Base-by-base conservation (phyloP, 1,140 invertebrate species). In the Leptopilina boulardi region DNA sequence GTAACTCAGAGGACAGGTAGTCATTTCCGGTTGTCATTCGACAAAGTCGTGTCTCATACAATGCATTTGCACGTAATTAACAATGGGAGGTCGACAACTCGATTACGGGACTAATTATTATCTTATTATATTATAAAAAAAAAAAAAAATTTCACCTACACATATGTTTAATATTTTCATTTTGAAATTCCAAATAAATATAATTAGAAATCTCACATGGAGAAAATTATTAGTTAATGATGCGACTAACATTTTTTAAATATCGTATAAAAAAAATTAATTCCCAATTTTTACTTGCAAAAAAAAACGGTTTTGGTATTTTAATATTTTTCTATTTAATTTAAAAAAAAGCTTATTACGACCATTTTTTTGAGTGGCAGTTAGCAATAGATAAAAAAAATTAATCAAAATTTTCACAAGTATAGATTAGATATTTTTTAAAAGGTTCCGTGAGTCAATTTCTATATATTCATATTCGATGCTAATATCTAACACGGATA, bases 91-190 rank as follows among this genome's bases (percentile, higher is more conserved):
- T 30, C 59, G 23, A 34, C 59, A 26, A 66, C 56, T 59, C 56
- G 59, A 66, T 66, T 66, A 66, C 26, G 26, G 9, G 59, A 26
- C 23, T 66, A 66, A 54, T 66, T 66, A 66, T 66, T 66, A 15
- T n/a, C 59, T n/a, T 30, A 66, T 66, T 66, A 18, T 51, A n/a
- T n/a, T n/a, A n/a, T n/a, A n/a, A n/a, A n/a, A n/a, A n/a, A n/a
- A n/a, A n/a, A n/a, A n/a, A 51, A 51, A 44, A 51, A 18, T 18
- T 51, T 51, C 47, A 51, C 47, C 47, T 18, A 51, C 47, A 51
- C 47, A 2, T 15, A 18, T n/a, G 15, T 51, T 51, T n/a, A 51
- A 18, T 51, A 51, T 51, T 51, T 51, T 18, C 3, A 51, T 51
- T 51, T 51, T 42, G 2, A 8, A 42, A 6, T n/a, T n/a, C n/a